Evolutionary conservation across 2,113 vertebrate species (phyloP).

Genomic region (Donacobius atricapilla): DNA sequence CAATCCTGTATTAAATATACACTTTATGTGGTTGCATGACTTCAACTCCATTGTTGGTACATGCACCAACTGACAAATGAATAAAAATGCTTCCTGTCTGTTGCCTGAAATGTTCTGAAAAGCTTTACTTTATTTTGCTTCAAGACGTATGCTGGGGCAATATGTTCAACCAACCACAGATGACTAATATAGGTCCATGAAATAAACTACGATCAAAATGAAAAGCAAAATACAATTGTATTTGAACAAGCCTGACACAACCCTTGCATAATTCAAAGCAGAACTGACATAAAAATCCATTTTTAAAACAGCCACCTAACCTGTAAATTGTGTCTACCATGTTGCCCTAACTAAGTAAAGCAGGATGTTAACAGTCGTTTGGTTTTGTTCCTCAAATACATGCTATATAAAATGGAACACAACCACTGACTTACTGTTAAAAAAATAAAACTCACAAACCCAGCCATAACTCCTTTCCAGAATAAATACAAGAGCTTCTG

Average conservation of each 20-base stretch:
- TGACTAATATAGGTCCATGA: not conserved
- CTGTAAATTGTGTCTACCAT: not conserved
- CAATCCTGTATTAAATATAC: not conserved
- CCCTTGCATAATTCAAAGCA: not conserved
- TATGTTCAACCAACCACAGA: not conserved
- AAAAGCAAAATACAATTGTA: not conserved
- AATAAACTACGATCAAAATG: not conserved
- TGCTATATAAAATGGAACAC: not conserved
- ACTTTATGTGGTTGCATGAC: not conserved
- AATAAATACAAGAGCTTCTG: not conserved
- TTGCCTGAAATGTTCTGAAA: not conserved
- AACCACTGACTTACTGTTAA: not conserved
- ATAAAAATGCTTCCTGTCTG: not conserved
- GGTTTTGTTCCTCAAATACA: not conserved
- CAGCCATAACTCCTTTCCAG: not conserved
- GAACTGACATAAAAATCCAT: not conserved
- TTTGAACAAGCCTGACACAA: not conserved
- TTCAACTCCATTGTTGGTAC: not conserved
- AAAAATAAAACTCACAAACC: not conserved
- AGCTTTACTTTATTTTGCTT: not conserved
- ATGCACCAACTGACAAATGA: not conserved
- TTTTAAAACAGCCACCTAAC: not conserved
- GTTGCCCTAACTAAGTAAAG: not conserved
- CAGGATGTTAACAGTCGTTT: not conserved
- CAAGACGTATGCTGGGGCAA: not conserved